phyloP scores from a whole-genome alignment of 2,797 vertebrate species.

The Eupleurogrammus muticus region DNA sequence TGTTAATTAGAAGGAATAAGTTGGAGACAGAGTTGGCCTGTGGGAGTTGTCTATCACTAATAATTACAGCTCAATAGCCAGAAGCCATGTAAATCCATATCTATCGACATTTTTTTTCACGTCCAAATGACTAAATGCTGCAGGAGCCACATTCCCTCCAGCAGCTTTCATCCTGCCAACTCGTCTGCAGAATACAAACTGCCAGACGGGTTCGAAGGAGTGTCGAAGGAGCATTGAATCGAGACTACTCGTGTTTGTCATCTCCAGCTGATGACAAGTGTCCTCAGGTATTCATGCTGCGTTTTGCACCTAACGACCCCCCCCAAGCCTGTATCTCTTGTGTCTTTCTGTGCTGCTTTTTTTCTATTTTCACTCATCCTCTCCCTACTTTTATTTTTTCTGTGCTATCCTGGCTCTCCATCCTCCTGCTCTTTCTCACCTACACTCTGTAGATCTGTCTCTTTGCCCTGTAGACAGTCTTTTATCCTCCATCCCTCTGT shows the following conservation, averaged over 20 bases:
- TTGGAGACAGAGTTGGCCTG: conserved; percentile 14
- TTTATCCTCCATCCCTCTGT: conserved; percentile 71
- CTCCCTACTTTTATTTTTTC: conserved; percentile 36
- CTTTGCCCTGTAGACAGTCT: conserved; percentile 68
- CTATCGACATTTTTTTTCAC: conserved; percentile 38
- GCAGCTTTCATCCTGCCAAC: conserved; percentile 18
- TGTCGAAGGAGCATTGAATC: conserved; percentile 14
- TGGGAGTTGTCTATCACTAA: conserved; percentile 47
- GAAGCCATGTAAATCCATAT: conserved; percentile 45
- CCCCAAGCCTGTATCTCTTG: conserved; percentile 9
- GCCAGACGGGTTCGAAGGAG: background rate
- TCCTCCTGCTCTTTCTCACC: conserved; percentile 53
- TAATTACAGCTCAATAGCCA: conserved; percentile 52
- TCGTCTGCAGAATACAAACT: conserved; percentile 22
- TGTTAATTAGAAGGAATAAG: conserved; percentile 37
- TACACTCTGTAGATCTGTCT: conserved; percentile 60
- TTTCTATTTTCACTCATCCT: conserved; percentile 29
- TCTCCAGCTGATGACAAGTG: conserved; percentile 27
- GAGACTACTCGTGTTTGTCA: conserved; percentile 27
- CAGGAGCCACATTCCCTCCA: conserved; percentile 2
- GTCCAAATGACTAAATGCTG: conserved; percentile 15
- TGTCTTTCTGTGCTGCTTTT: background rate
- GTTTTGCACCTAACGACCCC: conserved; percentile 35
- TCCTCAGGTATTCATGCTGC: conserved; percentile 32
- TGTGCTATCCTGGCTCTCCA: conserved; percentile 17